phyloP scores from a whole-genome alignment of 92 coral and sea anemone species.

The Parazoanthus swiftii region DNA sequence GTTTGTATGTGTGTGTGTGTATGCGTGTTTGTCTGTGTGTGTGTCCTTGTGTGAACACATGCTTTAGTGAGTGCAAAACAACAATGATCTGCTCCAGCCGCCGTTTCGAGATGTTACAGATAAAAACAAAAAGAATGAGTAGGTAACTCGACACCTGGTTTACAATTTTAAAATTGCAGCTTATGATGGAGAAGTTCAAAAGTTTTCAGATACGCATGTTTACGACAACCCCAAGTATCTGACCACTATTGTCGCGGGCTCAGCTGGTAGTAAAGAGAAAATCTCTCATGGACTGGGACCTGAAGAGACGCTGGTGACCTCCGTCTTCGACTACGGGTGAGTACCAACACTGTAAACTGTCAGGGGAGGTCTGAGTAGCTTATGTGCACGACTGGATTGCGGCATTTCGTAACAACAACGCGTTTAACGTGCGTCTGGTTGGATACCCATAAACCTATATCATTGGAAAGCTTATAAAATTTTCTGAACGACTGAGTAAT shows the following conservation, averaged over 20 bases:
- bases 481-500: no score
- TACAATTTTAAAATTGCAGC: conserved; percentile 41
- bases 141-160: background rate
- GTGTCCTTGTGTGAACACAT: no score
- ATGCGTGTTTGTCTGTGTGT: background rate
- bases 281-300: conserved; percentile 76
- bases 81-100: no score
- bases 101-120: no score
- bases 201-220: conserved; percentile 45
- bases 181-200: conserved; percentile 57
- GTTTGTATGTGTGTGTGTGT: background rate
- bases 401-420: no score
- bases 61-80: no score
- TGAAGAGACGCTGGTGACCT: conserved; percentile 47
- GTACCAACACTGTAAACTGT: background rate
- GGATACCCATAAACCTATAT: no score
- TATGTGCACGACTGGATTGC: no score
- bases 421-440: no score
- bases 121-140: background rate
- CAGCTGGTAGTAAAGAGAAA: conserved; percentile 82
- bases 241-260: conserved; percentile 82
- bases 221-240: conserved; percentile 69
- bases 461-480: no score
- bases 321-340: conserved; percentile 77
- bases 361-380: background rate